Percentiles rank a stretch among this genome's conserved stretches.
phyloP scores from a whole-genome alignment of 2,888 invertebrate species.

The Orthosia gothica region DNA sequence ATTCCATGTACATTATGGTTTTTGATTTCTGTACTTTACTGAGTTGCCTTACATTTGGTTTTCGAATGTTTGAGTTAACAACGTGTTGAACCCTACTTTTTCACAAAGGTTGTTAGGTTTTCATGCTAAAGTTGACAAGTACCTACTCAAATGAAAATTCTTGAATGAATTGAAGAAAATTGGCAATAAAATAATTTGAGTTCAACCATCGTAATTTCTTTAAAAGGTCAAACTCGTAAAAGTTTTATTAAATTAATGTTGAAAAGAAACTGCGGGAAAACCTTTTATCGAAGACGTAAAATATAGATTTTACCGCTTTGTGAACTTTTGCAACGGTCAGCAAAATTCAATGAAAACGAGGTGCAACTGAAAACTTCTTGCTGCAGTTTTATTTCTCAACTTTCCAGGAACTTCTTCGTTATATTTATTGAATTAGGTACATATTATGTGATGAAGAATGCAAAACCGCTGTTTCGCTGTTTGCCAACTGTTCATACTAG shows the following conservation, averaged over 20 bases:
- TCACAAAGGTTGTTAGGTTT: no score
- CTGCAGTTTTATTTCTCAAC: conserved; percentile 16
- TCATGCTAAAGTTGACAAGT: no score
- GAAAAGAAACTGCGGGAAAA: conserved; percentile 33
- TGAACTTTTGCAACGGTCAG: conserved; percentile 46
- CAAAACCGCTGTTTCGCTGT: neutral
- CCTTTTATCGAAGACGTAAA: conserved; percentile 34
- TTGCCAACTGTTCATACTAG: neutral
- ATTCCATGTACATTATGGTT: no score
- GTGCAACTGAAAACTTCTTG: conserved; percentile 37
- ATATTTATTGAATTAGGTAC: neutral
- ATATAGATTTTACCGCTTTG: conserved; percentile 40
- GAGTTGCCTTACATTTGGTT: no score
- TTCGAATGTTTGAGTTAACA: no score
- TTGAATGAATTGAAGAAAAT: neutral
- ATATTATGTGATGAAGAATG: no score
- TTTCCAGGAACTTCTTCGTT: conserved; percentile 10
- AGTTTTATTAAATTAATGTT: conserved; percentile 10
- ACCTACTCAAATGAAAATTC: no score
- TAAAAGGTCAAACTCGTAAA: conserved; percentile 12
- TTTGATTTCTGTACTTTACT: no score
- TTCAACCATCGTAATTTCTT: neutral
- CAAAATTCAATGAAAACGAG: conserved; percentile 35
- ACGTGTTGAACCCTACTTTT: no score
- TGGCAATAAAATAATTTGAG: neutral